Evolutionary conservation across 1,140 invertebrate species (phyloP).

Genomic region (Ridgeia piscesae): DNA sequence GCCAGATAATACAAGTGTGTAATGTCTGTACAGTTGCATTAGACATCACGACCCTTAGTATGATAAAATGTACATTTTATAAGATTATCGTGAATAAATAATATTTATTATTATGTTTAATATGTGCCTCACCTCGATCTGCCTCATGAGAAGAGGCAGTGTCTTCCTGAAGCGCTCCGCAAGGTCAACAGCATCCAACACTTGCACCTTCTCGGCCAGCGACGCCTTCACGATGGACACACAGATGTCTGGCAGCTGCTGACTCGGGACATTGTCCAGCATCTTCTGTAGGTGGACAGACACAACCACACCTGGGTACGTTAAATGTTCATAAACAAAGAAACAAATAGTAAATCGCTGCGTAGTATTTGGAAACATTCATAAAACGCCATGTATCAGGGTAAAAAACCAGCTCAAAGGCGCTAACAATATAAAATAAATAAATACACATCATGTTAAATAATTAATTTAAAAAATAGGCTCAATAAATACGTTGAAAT

Average conservation of each 20-base stretch:
- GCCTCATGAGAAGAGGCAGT: slow-evolving; percentile 59
- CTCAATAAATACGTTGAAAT: too few relatives aligned
- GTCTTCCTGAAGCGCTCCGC: slow-evolving; percentile 60
- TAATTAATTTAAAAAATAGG: too few relatives aligned
- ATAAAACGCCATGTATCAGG: too few relatives aligned
- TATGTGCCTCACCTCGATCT: slow-evolving; percentile 55
- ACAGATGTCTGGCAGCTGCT: slow-evolving; percentile 60
- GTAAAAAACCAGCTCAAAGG: too few relatives aligned
- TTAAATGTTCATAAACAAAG: background rate
- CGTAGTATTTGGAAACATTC: too few relatives aligned
- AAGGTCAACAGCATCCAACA: slow-evolving; percentile 61
- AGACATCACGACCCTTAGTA: too few relatives aligned
- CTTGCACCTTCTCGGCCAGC: slow-evolving; percentile 59
- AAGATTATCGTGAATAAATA: too few relatives aligned
- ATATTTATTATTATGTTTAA: background rate
- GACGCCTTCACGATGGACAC: slow-evolving; percentile 59
- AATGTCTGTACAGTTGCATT: too few relatives aligned
- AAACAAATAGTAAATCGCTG: background rate
- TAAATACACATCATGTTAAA: too few relatives aligned
- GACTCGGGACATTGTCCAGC: slow-evolving; percentile 56
- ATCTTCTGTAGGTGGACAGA: background rate
- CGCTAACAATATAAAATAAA: too few relatives aligned
- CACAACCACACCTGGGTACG: background rate
- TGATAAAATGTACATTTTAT: too few relatives aligned
- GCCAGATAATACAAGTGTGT: background rate